Percentiles rank a stretch among this genome's conserved stretches.
Evolutionary conservation across 64 coral and sea anemone genomes (phyloP).

Genomic region (Acropora yongei): DNA sequence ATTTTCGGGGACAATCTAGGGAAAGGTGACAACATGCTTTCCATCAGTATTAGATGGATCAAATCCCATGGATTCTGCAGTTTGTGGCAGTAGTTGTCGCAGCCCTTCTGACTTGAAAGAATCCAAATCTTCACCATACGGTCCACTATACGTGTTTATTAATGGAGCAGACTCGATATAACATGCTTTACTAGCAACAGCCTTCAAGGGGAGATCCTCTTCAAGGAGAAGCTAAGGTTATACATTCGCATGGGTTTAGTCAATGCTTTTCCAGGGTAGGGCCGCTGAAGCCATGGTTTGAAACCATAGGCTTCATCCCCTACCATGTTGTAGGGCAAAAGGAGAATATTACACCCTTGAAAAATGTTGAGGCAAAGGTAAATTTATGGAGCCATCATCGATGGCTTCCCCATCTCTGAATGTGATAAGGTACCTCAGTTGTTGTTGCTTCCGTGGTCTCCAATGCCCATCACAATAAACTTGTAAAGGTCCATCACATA

Average conservation of each 20-base stretch:
- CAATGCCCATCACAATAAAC: slow-evolving; percentile 38
- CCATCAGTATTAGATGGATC: slow-evolving; percentile 22
- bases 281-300: slow-evolving; percentile 35
- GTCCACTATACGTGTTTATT: slow-evolving; percentile 50
- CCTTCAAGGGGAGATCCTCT: slow-evolving; percentile 58
- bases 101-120: slow-evolving; percentile 53
- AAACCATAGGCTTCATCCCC: slow-evolving; percentile 63
- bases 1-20: slow-evolving; percentile 42
- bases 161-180: slow-evolving; percentile 57
- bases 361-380: slow-evolving; percentile 33
- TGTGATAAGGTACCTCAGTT: slow-evolving; percentile 57
- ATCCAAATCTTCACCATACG: slow-evolving; percentile 70
- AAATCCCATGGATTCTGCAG: slow-evolving; percentile 58
- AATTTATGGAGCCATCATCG: slow-evolving; percentile 22
- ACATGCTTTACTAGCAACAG: slow-evolving; percentile 39
- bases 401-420: slow-evolving; percentile 59
- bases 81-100: slow-evolving; percentile 52
- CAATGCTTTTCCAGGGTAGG: slow-evolving; percentile 28
- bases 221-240: slow-evolving; percentile 36
- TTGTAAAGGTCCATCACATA: slow-evolving; percentile 53
- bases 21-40: too few relatives aligned
- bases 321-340: slow-evolving; percentile 48
- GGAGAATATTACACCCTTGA: slow-evolving; percentile 25
- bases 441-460: slow-evolving; percentile 45
- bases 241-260: slow-evolving; percentile 45